Percentiles rank a stretch among this genome's conserved stretches.
phyloP scores from a whole-genome alignment of 1,140 invertebrate species.

The Elysia chlorotica region DNA sequence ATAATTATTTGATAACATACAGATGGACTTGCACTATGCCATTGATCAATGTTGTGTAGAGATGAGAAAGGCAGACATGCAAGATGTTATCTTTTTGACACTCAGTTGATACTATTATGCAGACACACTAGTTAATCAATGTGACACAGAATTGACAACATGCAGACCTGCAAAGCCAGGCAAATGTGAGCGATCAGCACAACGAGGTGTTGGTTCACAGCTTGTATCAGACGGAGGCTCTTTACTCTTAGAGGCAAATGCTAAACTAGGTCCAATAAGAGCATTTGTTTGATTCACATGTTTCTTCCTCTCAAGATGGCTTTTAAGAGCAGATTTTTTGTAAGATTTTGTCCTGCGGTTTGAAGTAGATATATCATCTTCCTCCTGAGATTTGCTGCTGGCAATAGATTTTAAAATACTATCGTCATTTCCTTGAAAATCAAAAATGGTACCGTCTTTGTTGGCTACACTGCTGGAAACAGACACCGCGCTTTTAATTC shows the following conservation, averaged over 20 bases:
- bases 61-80: too few relatives aligned
- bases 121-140: too few relatives aligned
- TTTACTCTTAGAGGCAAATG: not conserved
- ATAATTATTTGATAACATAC: too few relatives aligned
- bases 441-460: not conserved
- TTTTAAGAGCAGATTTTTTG: not conserved
- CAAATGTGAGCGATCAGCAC: not conserved
- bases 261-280: not conserved
- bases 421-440: not conserved
- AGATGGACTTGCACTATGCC: too few relatives aligned
- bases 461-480: not conserved
- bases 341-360: not conserved
- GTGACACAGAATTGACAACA: too few relatives aligned
- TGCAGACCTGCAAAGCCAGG: not conserved
- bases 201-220: not conserved
- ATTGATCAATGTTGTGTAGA: too few relatives aligned
- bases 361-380: not conserved
- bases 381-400: not conserved
- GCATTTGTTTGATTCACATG: not conserved
- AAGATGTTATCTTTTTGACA: too few relatives aligned
- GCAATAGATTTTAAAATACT: not conserved
- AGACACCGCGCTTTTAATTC: slow-evolving; percentile 6
- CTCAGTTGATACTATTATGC: too few relatives aligned
- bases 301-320: not conserved
- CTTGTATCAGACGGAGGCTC: not conserved